Evolutionary conservation across 1,140 invertebrate species (phyloP).

Genomic region (Heterodera carotae): DNA sequence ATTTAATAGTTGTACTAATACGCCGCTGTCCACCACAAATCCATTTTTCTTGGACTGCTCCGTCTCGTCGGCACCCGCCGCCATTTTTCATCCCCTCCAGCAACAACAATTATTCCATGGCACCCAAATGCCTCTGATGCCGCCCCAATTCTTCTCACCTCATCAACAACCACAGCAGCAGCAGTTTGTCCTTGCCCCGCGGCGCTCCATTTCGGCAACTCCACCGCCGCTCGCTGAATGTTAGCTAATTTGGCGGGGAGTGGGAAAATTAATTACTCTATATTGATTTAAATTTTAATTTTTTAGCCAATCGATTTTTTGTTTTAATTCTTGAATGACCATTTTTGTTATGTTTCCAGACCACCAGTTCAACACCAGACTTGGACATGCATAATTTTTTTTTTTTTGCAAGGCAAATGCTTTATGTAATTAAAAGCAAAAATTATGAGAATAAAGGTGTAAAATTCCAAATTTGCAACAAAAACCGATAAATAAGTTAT

Average conservation of each 20-base stretch:
- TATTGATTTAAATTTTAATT: not conserved
- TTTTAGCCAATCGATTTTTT: too few species aligned
- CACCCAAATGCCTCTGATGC: not conserved
- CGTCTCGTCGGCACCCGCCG: not conserved
- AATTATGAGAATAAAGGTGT: too few species aligned
- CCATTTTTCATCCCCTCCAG: not conserved
- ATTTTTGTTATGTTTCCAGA: too few species aligned
- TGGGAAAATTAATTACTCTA: not conserved
- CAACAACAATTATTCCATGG: too few species aligned
- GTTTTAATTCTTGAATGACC: too few species aligned
- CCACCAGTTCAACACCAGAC: too few species aligned
- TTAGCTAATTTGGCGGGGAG: not conserved
- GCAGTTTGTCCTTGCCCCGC: not conserved
- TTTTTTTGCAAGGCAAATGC: too few species aligned
- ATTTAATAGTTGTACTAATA: not conserved
- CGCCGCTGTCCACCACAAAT: slow-evolving; percentile 6
- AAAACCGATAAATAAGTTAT: too few species aligned
- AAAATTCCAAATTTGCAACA: too few species aligned
- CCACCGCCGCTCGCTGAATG: not conserved
- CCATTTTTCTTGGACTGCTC: slow-evolving; percentile 12
- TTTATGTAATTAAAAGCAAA: too few species aligned
- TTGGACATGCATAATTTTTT: too few species aligned
- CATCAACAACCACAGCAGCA: not conserved
- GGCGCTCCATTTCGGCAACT: not conserved
- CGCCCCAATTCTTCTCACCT: not conserved